These are phyloP conservation scores for Cryptotermes secundus DNA, from an alignment of 1,140 invertebrate species.

Conservation along the genomic window DNA sequence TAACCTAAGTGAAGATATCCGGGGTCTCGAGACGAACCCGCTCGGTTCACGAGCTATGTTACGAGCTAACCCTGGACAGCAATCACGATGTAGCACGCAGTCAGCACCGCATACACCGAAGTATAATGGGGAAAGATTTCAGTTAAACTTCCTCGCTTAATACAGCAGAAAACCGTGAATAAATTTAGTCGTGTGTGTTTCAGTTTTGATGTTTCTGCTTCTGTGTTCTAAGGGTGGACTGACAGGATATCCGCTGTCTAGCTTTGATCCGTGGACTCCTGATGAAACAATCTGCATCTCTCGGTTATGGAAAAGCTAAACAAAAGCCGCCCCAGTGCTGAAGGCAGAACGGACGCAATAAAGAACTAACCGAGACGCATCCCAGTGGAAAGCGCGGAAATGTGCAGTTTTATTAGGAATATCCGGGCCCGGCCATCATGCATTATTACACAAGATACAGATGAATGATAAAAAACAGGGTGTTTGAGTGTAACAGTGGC, in stretches of 20 bases:
- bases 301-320: constrained; percentile 17
- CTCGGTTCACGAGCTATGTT: no score
- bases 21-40: no score
- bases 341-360: background rate
- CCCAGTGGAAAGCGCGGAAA: background rate
- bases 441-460: background rate
- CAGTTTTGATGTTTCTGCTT: no score
- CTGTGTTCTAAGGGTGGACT: background rate
- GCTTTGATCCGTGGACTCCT: constrained; percentile 17
- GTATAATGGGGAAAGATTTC: no score
- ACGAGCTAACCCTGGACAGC: no score
- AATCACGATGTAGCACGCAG: no score
- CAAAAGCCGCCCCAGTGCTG: background rate
- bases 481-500: background rate
- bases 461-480: background rate
- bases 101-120: no score
- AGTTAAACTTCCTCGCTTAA: no score
- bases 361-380: background rate
- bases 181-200: no score
- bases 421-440: constrained; percentile 11
- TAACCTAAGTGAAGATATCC: no score
- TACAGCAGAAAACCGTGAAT: no score
- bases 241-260: background rate
- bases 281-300: constrained; percentile 1
- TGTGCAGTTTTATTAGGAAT: background rate